A percentile compares a stretch with the other conserved stretches of the same genome.
Conservation (phyloP, 1,140 invertebrate species). For the Drosophila seguyi region DNA sequence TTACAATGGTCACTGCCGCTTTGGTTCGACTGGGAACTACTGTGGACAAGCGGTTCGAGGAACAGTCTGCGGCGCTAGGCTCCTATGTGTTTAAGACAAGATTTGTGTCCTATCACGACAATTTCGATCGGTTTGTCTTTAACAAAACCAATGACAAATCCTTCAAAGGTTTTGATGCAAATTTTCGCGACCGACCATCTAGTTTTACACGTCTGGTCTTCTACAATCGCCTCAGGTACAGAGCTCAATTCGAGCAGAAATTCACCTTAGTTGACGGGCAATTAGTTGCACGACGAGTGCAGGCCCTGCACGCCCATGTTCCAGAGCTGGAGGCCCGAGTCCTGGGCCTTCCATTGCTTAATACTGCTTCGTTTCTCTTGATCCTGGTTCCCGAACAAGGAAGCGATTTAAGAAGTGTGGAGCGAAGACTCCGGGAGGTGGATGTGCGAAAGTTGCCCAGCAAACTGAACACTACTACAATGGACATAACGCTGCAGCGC, state of each 20-base stretch:
- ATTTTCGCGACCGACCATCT: no score
- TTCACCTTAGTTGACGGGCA: not conserved
- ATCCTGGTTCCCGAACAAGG: not conserved
- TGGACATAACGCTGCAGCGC: not conserved
- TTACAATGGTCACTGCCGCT: not conserved
- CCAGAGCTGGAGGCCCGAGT: not conserved
- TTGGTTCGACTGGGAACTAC: not conserved
- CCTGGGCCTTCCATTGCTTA: not conserved
- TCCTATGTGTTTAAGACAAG: not conserved
- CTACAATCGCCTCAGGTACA: no score
- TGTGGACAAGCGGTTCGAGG: not conserved
- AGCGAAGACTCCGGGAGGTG: not conserved
- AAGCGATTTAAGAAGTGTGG: not conserved
- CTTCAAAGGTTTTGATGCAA: no score
- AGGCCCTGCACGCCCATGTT: not conserved
- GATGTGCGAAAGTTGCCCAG: conserved; percentile 1
- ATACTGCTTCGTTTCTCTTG: not conserved
- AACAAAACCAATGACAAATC: not conserved
- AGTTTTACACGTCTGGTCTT: no score
- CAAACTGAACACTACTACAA: not conserved
- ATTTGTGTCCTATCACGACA: rapidly evolving
- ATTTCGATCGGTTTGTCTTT: not conserved
- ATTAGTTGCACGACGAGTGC: not conserved
- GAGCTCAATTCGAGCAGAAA: not conserved
- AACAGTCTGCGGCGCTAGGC: not conserved